Percentiles rank a stretch among this genome's conserved stretches.
Conservation (phyloP, 2,888 invertebrate genomes). For the Barypeithes pellucidus region DNA sequence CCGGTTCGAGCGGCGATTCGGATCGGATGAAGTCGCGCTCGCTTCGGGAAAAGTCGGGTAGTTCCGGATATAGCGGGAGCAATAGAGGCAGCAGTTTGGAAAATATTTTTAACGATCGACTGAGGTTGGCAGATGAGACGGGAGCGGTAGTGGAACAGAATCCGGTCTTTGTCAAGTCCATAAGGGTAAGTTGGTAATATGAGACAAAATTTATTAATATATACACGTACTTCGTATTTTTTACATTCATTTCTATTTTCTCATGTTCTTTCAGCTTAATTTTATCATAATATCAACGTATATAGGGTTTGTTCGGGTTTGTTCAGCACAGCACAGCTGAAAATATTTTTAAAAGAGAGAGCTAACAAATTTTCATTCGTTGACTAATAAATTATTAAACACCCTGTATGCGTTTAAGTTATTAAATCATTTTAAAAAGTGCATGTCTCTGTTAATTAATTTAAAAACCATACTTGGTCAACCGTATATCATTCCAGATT, state of each 20-base stretch:
- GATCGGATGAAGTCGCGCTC: slow-evolving; percentile 10
- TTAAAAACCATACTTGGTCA: slow-evolving; percentile 1
- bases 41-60: slow-evolving; percentile 41
- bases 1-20: slow-evolving; percentile 12
- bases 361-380: no score
- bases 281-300: no score
- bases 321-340: no score
- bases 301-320: no score
- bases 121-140: slow-evolving; percentile 64
- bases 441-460: not conserved
- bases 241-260: no score
- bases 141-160: slow-evolving; percentile 68
- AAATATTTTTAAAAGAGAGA: no score
- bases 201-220: not conserved
- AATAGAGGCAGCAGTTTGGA: slow-evolving; percentile 43
- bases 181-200: slow-evolving; percentile 58
- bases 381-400: no score
- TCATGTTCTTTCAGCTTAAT: no score
- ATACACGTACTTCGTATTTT: no score
- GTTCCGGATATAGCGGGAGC: slow-evolving; percentile 50
- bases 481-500: slow-evolving; percentile 50
- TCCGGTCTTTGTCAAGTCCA: slow-evolving; percentile 67
- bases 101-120: slow-evolving; percentile 56
- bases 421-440: no score
- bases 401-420: no score